phyloP scores from a whole-genome alignment of 1,140 invertebrate species.

The Rhopalosiphum maidis region DNA sequence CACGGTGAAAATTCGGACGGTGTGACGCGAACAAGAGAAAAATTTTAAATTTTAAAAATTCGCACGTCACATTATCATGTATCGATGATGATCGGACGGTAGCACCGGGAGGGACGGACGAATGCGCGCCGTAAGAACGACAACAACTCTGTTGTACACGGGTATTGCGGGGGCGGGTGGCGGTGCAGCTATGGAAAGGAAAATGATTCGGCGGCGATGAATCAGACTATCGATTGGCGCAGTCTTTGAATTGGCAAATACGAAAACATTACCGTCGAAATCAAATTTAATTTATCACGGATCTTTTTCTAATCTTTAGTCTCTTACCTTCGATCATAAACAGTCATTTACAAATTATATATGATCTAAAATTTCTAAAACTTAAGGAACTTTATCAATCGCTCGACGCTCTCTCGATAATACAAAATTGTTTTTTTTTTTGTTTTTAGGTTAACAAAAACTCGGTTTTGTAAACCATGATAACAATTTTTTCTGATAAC shows the following conservation, averaged over 20 bases:
- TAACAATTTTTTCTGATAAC: background rate
- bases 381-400: background rate
- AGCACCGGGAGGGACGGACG: background rate
- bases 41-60: constrained; percentile 33
- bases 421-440: background rate
- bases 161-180: background rate
- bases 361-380: no score
- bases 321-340: no score
- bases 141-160: background rate
- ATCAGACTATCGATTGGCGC: background rate
- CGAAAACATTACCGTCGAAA: background rate
- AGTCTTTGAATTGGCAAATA: background rate
- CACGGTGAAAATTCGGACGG: background rate
- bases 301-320: background rate
- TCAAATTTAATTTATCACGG: background rate
- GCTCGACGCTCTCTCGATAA: background rate
- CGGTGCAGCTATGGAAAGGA: background rate
- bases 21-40: background rate
- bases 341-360: no score
- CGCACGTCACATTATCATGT: background rate
- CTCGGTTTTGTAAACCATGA: background rate
- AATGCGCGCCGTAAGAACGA: constrained; percentile 16
- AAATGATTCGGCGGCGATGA: background rate
- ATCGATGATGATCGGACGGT: background rate
- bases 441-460: background rate